Evolutionary conservation across 1,140 invertebrate genomes (phyloP), one percentile per base, ranked within the genome.

Genomic region (Stenopsyche tienmushanensis): DNA sequence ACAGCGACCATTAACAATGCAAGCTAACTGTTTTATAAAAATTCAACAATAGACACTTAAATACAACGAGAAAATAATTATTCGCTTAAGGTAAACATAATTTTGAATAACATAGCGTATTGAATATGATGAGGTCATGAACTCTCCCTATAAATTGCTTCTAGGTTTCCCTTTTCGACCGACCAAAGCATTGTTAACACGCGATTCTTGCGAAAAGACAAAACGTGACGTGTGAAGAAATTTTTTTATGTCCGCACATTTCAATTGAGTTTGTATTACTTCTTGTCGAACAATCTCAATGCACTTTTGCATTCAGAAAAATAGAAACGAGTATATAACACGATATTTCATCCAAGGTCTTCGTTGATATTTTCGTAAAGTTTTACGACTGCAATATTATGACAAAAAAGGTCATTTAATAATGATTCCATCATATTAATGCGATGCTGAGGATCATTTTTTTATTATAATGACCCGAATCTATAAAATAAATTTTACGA

Each of bases 161-260:
- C 53, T 62, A 53, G 59, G 54, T 60, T 64, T 65, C 57, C 64
- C 62, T 69, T 69, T 60, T 66, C 53, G 29, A 47, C 34, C 17
- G 45, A 44, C 55, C 54, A 57, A 59, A 42, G 47, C 49, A 69
- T 69, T 69, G 66, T 69, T 39, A 62, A 26, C 66, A 62, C 47
- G 63, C 63, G 49, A 62, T 58, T 50, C 25, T 34, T 64, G 54
- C 39, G n/a, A 23, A 68, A 59, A 59, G 34, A 42, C 42, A 42
- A 64, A 47, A 42, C 55, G 50, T 57, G 34, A 69, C 66, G 63
- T 69, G 66, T 58, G 66, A 69, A 69, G 18, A 47, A 47, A 41
- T 49, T 39, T 62, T 69, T 68, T 68, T 68, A n/a, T n/a, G n/a
- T n/a, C n/a, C n/a, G 29, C 29, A 5, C 5, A 13, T 13, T 13